phyloP scores from a whole-genome alignment of 2,113 vertebrate species.

The Ornithorhynchus anatinus region DNA sequence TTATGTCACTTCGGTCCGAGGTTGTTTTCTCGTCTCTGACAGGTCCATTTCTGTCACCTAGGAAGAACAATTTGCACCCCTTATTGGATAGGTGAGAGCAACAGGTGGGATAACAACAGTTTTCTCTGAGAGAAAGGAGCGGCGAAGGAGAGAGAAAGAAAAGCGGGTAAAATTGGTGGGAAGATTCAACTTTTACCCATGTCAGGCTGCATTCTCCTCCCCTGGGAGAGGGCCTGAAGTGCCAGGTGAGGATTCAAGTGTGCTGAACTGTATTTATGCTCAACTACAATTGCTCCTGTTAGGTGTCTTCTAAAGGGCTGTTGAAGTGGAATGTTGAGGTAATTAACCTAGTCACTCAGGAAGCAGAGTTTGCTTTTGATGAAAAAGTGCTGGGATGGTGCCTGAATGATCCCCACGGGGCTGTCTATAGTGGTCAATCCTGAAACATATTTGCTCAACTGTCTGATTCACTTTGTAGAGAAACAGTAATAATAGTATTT shows the following conservation, averaged over 20 bases:
- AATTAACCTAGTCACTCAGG: no score
- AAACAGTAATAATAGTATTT: no score
- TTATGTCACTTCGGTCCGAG: slow-evolving; percentile 13
- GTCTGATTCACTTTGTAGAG: no score
- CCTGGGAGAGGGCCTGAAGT: background rate
- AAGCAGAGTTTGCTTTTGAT: background rate
- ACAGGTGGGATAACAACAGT: no score
- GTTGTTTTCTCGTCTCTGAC: slow-evolving; percentile 4
- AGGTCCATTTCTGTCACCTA: background rate
- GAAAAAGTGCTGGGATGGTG: no score
- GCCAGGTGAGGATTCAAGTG: background rate
- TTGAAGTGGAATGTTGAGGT: background rate
- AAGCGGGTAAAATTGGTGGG: background rate
- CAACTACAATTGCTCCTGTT: no score
- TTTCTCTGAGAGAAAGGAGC: slow-evolving; percentile 12
- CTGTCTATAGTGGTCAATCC: no score
- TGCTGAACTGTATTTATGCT: no score
- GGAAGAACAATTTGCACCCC: slow-evolving; percentile 6
- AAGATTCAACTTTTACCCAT: slow-evolving; percentile 1
- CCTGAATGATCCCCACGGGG: no score
- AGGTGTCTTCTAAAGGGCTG: no score
- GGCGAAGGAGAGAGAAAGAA: background rate
- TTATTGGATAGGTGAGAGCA: background rate
- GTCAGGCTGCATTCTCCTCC: background rate
- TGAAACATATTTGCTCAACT: no score